These are phyloP conservation scores for Nephrotoma flavescens DNA, from an alignment of 2,888 invertebrate genomes.

Conservation along the genomic window DNA sequence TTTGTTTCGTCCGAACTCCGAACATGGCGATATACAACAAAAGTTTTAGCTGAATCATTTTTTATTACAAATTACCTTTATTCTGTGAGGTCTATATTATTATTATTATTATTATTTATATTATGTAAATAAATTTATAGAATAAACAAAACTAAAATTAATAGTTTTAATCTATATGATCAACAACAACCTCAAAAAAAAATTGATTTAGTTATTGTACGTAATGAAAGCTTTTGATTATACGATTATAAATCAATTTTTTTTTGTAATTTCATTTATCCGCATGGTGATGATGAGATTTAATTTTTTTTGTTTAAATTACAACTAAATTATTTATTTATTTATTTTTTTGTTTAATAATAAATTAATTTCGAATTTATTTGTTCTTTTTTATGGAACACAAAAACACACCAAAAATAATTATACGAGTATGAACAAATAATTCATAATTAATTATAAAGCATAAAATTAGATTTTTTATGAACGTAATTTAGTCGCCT, in stretches of 20 bases:
- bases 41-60: conserved; percentile 12
- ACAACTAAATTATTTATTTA: not conserved
- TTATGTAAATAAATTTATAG: not conserved
- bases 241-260: not conserved
- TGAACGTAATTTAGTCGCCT: not conserved
- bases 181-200: not conserved
- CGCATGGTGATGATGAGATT: not conserved
- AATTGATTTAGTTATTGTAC: not conserved
- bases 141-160: not conserved
- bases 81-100: conserved; percentile 12
- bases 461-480: not conserved
- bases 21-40: not conserved
- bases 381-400: not conserved
- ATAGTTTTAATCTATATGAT: not conserved
- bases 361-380: not conserved
- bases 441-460: not conserved
- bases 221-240: not conserved
- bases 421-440: not conserved
- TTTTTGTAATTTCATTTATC: not conserved
- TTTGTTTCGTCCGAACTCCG: not conserved
- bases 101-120: not conserved
- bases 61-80: conserved; percentile 14
- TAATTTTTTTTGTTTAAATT: not conserved
- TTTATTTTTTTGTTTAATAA: not conserved
- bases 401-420: not conserved